These are phyloP conservation scores for Darevskia mixta DNA, from an alignment of 2,797 vertebrate genomes.

Conservation along the genomic window DNA sequence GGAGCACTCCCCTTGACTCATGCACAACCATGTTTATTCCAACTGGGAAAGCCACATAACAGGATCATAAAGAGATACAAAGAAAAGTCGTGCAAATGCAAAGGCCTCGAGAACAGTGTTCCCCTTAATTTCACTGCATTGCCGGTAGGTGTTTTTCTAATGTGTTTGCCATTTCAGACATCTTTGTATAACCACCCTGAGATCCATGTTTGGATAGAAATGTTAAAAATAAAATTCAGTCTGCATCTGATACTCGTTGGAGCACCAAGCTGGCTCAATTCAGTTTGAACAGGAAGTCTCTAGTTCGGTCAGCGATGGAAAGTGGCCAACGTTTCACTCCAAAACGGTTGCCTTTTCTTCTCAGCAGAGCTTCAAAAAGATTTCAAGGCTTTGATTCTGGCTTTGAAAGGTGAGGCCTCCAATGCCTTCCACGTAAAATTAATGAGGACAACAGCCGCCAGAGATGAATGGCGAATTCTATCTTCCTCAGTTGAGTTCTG, in stretches of 20 bases:
- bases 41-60: neutral
- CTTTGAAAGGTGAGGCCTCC: fast-evolving
- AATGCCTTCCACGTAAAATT: neutral
- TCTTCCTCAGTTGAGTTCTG: slow-evolving; percentile 41
- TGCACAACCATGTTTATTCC: no score
- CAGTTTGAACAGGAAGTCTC: neutral
- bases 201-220: no score
- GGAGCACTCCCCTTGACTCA: neutral
- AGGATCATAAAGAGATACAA: neutral
- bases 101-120: no score
- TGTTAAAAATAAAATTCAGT: neutral
- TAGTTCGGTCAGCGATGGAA: neutral
- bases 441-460: slow-evolving; percentile 43
- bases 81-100: neutral
- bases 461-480: slow-evolving; percentile 30
- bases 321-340: neutral
- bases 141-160: no score
- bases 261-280: neutral
- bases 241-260: neutral
- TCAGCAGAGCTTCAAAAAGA: neutral
- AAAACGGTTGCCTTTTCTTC: neutral
- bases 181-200: neutral
- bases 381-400: neutral
- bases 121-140: no score
- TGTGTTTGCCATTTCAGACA: no score